phyloP scores from a whole-genome alignment of 2,797 vertebrate species.

The Acanthis flammea region DNA sequence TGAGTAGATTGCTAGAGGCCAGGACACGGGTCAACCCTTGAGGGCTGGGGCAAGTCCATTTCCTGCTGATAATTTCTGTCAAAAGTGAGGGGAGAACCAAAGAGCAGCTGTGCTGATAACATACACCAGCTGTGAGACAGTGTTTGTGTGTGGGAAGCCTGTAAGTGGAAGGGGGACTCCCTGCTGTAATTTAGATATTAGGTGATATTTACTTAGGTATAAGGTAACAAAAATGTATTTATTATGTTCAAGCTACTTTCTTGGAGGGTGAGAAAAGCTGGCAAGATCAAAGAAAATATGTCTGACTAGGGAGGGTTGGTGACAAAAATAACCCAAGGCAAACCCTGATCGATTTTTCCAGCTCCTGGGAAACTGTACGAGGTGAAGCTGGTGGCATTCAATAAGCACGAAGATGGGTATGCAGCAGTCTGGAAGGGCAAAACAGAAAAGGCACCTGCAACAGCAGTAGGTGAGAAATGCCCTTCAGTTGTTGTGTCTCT shows the following conservation, averaged over 20 bases:
- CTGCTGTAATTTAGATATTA: background rate
- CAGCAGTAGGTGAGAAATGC: constrained; percentile 74
- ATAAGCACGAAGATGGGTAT: constrained; percentile 89
- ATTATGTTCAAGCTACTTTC: background rate
- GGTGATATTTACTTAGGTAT: background rate
- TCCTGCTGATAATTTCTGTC: background rate
- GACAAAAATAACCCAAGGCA: background rate
- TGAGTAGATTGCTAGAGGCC: background rate
- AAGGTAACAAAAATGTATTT: background rate
- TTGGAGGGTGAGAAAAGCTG: background rate
- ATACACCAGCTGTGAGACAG: background rate
- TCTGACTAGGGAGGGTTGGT: background rate
- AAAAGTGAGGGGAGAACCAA: background rate
- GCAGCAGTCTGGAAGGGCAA: constrained; percentile 93
- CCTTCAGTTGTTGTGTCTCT: background rate
- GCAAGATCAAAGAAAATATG: background rate
- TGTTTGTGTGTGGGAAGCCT: background rate
- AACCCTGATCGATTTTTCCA: constrained; percentile 55
- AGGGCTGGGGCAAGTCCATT: background rate
- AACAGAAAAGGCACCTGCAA: constrained; percentile 80
- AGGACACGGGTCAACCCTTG: background rate
- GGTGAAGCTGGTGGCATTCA: constrained; percentile 91
- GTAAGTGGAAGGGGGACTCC: background rate
- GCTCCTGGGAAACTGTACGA: constrained; percentile 89
- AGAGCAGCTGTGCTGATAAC: background rate